These are phyloP conservation scores for Haplochromis vanheusdeni DNA, from an alignment of 2,113 vertebrate genomes.

Conservation along the genomic window DNA sequence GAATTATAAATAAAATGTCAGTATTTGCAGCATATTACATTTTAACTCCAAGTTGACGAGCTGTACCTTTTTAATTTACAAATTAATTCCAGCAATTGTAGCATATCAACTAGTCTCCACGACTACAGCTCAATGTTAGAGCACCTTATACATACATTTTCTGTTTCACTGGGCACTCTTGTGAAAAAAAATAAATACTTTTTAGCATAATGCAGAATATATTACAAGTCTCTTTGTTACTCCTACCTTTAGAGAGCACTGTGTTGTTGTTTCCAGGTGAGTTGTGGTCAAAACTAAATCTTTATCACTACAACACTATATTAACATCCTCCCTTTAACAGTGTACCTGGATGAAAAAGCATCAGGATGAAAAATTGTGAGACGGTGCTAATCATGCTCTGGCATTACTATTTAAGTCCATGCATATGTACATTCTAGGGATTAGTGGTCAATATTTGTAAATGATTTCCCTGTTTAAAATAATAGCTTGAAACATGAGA, in stretches of 20 bases:
- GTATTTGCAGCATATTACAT: not conserved
- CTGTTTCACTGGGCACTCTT: not conserved
- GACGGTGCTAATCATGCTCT: not conserved
- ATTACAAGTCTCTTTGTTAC: not conserved
- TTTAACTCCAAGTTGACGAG: not conserved
- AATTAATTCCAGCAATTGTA: not conserved
- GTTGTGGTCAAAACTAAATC: not conserved
- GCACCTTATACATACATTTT: not conserved
- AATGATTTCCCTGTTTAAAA: not conserved
- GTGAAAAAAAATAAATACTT: accelerated
- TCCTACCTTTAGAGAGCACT: not conserved
- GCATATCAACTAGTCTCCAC: not conserved
- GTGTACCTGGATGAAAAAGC: not conserved
- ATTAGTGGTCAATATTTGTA: not conserved
- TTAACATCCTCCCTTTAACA: not conserved
- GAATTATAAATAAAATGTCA: not conserved
- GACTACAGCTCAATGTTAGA: not conserved
- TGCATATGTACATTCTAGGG: not conserved
- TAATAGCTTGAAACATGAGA: not conserved
- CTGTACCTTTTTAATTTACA: not conserved
- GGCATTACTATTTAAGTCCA: not conserved
- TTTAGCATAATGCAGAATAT: not conserved
- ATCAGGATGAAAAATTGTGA: not conserved
- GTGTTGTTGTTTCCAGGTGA: accelerated
- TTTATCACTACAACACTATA: not conserved